Percentiles rank a stretch among this genome's conserved stretches.
phyloP scores from a whole-genome alignment of 2,797 vertebrate genomes.

The Taeniopygia guttata region DNA sequence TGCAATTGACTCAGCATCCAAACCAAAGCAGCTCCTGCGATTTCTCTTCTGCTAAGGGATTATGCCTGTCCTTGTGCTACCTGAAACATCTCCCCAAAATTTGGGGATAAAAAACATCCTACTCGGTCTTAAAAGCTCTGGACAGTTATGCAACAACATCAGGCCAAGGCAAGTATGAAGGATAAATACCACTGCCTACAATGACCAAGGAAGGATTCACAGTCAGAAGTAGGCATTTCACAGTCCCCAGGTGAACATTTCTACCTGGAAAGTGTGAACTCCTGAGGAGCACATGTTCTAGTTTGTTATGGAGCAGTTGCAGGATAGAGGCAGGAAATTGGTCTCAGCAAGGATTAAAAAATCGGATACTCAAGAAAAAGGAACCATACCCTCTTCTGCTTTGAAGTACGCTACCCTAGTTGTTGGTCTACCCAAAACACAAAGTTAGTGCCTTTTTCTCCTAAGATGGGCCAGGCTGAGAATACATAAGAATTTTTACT shows the following conservation, averaged over 20 bases:
- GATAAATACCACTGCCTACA: neutral
- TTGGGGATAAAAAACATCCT: neutral
- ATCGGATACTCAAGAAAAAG: neutral
- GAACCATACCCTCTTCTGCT: neutral
- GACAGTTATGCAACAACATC: neutral
- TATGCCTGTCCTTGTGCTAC: neutral
- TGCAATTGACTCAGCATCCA: neutral
- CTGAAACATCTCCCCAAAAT: neutral
- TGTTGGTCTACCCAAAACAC: neutral
- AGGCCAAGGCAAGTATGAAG: neutral
- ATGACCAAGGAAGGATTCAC: neutral
- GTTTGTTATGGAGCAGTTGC: neutral
- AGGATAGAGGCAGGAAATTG: neutral
- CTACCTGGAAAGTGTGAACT: neutral
- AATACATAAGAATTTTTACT: slow-evolving; percentile 59
- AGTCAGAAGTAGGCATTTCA: neutral
- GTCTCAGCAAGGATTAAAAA: neutral
- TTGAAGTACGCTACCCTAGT: neutral
- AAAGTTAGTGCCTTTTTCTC: neutral
- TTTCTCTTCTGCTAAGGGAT: neutral
- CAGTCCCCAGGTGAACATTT: neutral
- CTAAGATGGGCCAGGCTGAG: neutral
- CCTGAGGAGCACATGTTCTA: neutral
- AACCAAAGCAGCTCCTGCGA: neutral
- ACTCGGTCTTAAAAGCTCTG: neutral